A percentile compares a stretch with the other conserved stretches of the same genome.
Conservation (phyloP, 1,140 invertebrate species). For the Sarcophaga peregrina region DNA sequence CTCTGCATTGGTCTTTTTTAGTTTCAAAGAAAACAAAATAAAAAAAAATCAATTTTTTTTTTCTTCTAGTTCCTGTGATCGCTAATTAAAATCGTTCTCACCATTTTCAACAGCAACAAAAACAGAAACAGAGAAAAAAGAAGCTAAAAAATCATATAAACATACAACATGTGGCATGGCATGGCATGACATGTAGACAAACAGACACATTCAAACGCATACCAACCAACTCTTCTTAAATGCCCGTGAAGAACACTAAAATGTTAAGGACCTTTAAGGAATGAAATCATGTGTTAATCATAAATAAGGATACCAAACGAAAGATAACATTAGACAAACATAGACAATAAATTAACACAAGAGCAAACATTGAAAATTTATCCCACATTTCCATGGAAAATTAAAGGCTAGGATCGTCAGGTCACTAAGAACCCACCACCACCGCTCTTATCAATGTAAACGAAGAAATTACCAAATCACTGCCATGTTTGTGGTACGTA, state of each 20-base stretch:
- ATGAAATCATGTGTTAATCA: not conserved
- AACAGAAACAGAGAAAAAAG: not conserved
- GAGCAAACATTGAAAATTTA: too few relatives aligned
- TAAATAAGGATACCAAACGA: too few relatives aligned
- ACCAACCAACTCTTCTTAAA: not conserved
- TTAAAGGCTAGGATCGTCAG: too few relatives aligned
- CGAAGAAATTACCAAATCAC: too few relatives aligned
- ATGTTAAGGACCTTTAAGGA: conserved; percentile 1
- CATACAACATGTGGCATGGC: conserved; percentile 16
- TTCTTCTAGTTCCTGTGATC: conserved; percentile 40
- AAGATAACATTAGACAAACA: too few relatives aligned
- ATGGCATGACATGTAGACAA: not conserved
- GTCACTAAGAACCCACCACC: too few relatives aligned
- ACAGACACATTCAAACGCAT: not conserved
- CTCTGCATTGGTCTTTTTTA: conserved; percentile 35
- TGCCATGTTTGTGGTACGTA: too few relatives aligned
- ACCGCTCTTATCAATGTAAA: too few relatives aligned
- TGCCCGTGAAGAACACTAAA: not conserved
- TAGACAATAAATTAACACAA: too few relatives aligned
- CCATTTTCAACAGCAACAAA: conserved; percentile 32
- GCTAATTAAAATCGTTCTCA: conserved; percentile 42
- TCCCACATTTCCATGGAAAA: too few relatives aligned
- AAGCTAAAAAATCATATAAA: not conserved
- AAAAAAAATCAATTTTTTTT: not conserved
- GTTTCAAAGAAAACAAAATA: not conserved